phyloP scores from a whole-genome alignment of 1,140 invertebrate genomes.

The Scaptomyza hsui region DNA sequence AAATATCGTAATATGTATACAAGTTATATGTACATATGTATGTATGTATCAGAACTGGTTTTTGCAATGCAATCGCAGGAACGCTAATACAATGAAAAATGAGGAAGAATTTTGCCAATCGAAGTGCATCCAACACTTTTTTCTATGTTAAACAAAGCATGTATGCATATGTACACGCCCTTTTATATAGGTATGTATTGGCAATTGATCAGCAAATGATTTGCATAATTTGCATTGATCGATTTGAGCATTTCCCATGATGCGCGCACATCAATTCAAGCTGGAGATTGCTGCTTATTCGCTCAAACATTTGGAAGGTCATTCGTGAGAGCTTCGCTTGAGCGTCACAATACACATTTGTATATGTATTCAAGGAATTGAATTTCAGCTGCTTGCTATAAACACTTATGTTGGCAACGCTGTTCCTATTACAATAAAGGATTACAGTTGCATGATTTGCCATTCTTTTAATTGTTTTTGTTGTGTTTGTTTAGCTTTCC shows the following conservation, averaged over 20 bases:
- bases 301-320: conserved; percentile 15
- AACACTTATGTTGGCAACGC: too few relatives aligned
- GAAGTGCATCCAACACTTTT: conserved; percentile 24
- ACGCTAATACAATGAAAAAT: conserved; percentile 1
- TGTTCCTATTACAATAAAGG: too few relatives aligned
- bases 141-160: conserved; percentile 46
- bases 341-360: conserved; percentile 13
- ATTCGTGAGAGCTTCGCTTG: conserved; percentile 17
- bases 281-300: conserved; percentile 1
- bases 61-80: conserved; percentile 48
- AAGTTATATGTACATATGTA: conserved; percentile 28
- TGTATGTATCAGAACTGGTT: conserved; percentile 36
- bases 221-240: conserved; percentile 31
- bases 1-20: conserved; percentile 42
- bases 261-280: background rate
- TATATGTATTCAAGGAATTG: conserved; percentile 20
- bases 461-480: conserved; percentile 44
- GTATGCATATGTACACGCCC: conserved; percentile 12
- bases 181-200: conserved; percentile 26
- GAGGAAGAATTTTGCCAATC: conserved; percentile 41
- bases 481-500: conserved; percentile 66
- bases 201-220: conserved; percentile 15
- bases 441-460: conserved; percentile 9
- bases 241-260: conserved; percentile 11
- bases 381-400: conserved; percentile 19